A percentile compares a stretch with the other conserved stretches of the same genome.
These are phyloP conservation scores for Asteroscopus sphinx DNA, from an alignment of 2,888 invertebrate species.

Conservation along the genomic window DNA sequence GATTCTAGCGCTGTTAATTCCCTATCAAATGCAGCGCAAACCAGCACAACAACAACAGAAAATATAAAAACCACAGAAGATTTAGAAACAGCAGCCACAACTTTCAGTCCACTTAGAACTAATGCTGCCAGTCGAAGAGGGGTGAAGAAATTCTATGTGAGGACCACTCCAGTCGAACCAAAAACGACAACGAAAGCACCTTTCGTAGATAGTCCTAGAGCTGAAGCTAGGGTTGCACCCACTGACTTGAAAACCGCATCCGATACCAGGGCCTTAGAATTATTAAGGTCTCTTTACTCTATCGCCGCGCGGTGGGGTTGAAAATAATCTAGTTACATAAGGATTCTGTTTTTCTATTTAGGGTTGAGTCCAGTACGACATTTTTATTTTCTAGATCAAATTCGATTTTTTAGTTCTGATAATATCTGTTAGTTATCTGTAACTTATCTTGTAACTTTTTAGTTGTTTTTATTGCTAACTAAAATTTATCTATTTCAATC, in stretches of 20 bases:
- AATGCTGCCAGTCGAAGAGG: constrained; percentile 76
- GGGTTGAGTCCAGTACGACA: constrained; percentile 59
- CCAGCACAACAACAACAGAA: constrained; percentile 69
- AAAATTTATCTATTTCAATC: too few species aligned
- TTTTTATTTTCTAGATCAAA: constrained; percentile 28
- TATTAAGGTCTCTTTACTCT: constrained; percentile 95
- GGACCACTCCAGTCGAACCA: constrained; percentile 69
- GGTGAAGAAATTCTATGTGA: constrained; percentile 74
- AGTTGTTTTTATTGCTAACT: background rate
- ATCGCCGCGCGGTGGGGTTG: constrained; percentile 95
- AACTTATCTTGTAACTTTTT: constrained; percentile 15
- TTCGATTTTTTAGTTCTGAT: constrained; percentile 14
- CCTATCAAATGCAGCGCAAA: constrained; percentile 73
- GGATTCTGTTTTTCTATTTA: constrained; percentile 70
- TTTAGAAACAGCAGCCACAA: constrained; percentile 72
- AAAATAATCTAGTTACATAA: constrained; percentile 59
- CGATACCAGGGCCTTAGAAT: constrained; percentile 94
- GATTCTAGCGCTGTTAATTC: constrained; percentile 81
- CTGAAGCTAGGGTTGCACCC: constrained; percentile 80
- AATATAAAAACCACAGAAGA: constrained; percentile 64
- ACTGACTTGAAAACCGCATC: constrained; percentile 87
- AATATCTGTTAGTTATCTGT: constrained; percentile 25
- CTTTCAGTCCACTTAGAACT: constrained; percentile 71
- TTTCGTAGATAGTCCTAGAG: constrained; percentile 75
- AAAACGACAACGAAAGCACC: constrained; percentile 65